Conservation (phyloP, 2,888 invertebrate species). For the Panopea generosa region DNA sequence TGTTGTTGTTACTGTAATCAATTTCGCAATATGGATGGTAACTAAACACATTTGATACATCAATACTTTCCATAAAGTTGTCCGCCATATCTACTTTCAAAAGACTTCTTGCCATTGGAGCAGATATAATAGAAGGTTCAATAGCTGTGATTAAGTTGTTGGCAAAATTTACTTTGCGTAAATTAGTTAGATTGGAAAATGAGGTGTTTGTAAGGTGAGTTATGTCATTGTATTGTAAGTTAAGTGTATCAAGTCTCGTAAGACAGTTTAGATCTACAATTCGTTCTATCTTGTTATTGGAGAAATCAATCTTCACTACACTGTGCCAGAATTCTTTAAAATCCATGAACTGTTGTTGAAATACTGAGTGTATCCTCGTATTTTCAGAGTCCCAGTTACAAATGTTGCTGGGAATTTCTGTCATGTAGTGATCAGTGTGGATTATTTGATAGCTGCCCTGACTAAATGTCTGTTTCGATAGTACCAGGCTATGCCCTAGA, state of each 20-base stretch:
- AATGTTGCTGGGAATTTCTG: constrained; percentile 48
- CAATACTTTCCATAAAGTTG: constrained; percentile 20
- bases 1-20: constrained; percentile 22
- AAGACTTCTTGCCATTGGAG: constrained; percentile 6
- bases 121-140: constrained; percentile 21
- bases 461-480: not conserved
- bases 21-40: constrained; percentile 32
- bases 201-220: constrained; percentile 31
- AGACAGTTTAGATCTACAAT: constrained; percentile 37
- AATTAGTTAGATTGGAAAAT: constrained; percentile 22
- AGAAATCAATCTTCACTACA: constrained; percentile 29
- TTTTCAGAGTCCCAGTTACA: constrained; percentile 45
- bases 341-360: not conserved
- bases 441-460: constrained; percentile 17
- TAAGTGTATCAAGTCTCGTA: constrained; percentile 16
- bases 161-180: constrained; percentile 20
- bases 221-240: constrained; percentile 23
- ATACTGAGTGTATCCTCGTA: not conserved
- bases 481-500: constrained; percentile 20
- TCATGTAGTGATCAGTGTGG: constrained; percentile 9
- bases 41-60: constrained; percentile 35
- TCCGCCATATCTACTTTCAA: constrained; percentile 10
- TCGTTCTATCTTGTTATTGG: constrained; percentile 29
- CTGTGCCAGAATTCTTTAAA: constrained; percentile 5
- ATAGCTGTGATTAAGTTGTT: constrained; percentile 23